Evolutionary conservation across 2,113 vertebrate genomes (phyloP), one percentile per base, ranked within the genome.

Genomic region (Megaptera novaeangliae): DNA sequence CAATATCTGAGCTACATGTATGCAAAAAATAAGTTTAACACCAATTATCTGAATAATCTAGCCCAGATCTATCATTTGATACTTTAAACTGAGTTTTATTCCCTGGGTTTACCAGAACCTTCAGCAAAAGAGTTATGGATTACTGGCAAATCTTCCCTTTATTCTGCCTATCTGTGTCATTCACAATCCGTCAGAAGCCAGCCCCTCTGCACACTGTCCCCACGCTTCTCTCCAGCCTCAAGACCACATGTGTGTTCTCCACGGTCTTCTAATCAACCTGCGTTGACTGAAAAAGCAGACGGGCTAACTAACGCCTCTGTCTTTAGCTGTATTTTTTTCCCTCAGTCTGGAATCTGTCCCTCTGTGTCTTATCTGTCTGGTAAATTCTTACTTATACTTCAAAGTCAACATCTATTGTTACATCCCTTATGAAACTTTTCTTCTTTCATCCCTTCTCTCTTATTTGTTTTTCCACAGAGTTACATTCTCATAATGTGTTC

Each of bases 201-300:
- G n/a, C 36, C 11, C 25, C 3, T 31, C 13, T 15, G 91, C 20
- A 49, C 27, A 15, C 34, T 20, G 8, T 36, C 31, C 8, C 36
- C 20, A 3, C 2, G 8, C 14, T 29, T 18, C 34, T 31, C 82
- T 77, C 49, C 49, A 34, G 23, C 29, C 49, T 59, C 36, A 41
- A 59, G 46, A 25, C n/a, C 55, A 59, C 6, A 3, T 0, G 10
- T 0, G 10, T 21, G 3, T 36, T 36, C 36, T 36, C 3, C 36
- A 17, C 9, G 2, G 36, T 23, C 44, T 64, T 68, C 34, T 12
- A 10, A 69, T 8, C 57, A 66, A 12, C 39, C 4, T 20, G 52
- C 4, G 8, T 13, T 41, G 49, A 18, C 18, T 3, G 2, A 23
- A 18, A 2, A 0, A 5, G 4, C 64, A 13, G 31, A 21, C 2